Percentiles rank a stretch among this genome's conserved stretches.
Conservation (phyloP, 23 tunicate genomes). For the Trididemnum nubilum region DNA sequence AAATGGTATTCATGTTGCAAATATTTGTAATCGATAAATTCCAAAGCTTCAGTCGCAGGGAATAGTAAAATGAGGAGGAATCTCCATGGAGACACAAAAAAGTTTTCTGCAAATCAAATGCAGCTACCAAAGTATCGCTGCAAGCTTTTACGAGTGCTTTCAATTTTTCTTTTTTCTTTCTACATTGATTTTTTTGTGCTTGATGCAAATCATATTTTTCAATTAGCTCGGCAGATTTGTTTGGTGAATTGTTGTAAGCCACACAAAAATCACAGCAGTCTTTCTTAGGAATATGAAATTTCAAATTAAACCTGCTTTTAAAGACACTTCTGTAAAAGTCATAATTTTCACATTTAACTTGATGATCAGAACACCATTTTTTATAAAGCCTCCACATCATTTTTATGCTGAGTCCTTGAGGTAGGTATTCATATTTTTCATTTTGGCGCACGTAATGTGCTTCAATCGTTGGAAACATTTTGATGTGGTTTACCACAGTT, state of each 20-base stretch:
- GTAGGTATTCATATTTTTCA: not conserved
- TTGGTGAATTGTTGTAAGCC: not conserved
- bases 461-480: not conserved
- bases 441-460: not conserved
- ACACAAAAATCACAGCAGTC: not conserved
- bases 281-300: not conserved
- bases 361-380: not conserved
- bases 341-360: not conserved
- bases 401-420: not conserved
- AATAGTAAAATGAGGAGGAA: not conserved
- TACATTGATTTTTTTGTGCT: not conserved
- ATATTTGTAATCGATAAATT: not conserved
- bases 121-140: not conserved
- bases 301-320: not conserved
- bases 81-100: not conserved
- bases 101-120: not conserved
- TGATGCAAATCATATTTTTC: not conserved
- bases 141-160: not conserved
- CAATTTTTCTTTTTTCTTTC: not conserved
- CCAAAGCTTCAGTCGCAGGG: not conserved
- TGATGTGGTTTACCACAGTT: not conserved
- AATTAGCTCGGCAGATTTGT: too few relatives aligned
- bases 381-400: not conserved
- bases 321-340: not conserved
- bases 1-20: not conserved